Base-by-base conservation (phyloP, 1,140 invertebrate genomes). In the Drosophila nannoptera region DNA sequence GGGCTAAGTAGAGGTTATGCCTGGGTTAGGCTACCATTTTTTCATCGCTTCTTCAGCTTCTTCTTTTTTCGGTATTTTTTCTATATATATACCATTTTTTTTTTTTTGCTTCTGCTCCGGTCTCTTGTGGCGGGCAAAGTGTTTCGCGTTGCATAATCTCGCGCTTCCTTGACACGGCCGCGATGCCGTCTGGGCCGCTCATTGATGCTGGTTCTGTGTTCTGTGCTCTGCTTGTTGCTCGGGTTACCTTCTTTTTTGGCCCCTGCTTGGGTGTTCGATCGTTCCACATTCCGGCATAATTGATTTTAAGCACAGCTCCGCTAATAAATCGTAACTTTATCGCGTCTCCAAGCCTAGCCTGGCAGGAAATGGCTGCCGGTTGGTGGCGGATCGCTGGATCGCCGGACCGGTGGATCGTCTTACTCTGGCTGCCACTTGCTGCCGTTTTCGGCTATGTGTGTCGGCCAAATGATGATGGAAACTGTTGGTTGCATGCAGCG, bases 241-340 rank as follows among this genome's bases (percentile, higher is more conserved):
- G 53, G 52, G 8, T 54, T 46, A 45, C 4, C 16, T 50, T 22
- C 38, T 38, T 38, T 73, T 59, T 66, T 67, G 63, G 69, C 45
- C 42, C 72, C 82, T 75, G 74, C 78, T 74, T 87, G 83, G 83
- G 82, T 87, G 82, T 87, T 80, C 83, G 83, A 59, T 76, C 77
- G 87, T 88, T 88, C 87, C 83, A 87, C 87, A 88, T 88, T 88
- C 87, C 87, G 75, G 87, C 82, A 88, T 88, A 88, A 88, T 88
- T 88, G 87, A 88, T 88, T 88, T 88, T 88, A 88, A 87, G 86
- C 77, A 74, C 67, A 80, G 73, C 77, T 75, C 75, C 72, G 75
- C 87, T 88, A 88, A 88, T 88, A 88, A 88, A 88, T 88, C 87
- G 73, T 77, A 82, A 88, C 80, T 88, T 88, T 88, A 88, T 88